Conservation (phyloP, 2,797 vertebrate genomes). For the Oreochromis grahami region DNA sequence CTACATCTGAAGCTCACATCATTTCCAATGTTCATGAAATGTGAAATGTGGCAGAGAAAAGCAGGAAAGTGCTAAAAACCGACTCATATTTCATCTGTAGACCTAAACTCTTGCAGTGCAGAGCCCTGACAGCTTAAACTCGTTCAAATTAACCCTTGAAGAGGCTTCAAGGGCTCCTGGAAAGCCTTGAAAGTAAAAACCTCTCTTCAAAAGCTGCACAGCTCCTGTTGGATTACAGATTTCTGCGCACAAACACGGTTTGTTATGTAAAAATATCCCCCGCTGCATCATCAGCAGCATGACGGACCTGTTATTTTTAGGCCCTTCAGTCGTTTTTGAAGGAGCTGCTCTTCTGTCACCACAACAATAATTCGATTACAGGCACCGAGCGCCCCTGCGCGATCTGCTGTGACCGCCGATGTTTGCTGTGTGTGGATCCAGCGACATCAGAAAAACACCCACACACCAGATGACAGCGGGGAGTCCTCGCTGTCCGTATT, state of each 20-base stretch:
- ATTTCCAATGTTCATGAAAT: neutral
- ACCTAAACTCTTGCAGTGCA: neutral
- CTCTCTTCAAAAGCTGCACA: neutral
- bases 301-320: neutral
- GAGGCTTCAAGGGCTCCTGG: neutral
- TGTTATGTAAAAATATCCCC: neutral
- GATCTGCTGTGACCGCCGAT: neutral
- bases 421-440: neutral
- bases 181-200: neutral
- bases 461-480: neutral
- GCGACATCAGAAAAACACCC: neutral
- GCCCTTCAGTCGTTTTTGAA: neutral
- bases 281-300: neutral
- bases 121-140: neutral
- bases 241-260: neutral
- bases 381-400: neutral
- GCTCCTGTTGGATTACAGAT: neutral
- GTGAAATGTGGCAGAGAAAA: neutral
- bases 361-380: neutral
- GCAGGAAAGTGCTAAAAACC: neutral
- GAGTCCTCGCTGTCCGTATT: neutral
- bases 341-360: neutral
- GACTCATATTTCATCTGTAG: neutral
- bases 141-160: neutral
- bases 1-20: neutral